phyloP scores from a whole-genome alignment of 2,797 vertebrate species.

The Chaetophractus vellerosus region DNA sequence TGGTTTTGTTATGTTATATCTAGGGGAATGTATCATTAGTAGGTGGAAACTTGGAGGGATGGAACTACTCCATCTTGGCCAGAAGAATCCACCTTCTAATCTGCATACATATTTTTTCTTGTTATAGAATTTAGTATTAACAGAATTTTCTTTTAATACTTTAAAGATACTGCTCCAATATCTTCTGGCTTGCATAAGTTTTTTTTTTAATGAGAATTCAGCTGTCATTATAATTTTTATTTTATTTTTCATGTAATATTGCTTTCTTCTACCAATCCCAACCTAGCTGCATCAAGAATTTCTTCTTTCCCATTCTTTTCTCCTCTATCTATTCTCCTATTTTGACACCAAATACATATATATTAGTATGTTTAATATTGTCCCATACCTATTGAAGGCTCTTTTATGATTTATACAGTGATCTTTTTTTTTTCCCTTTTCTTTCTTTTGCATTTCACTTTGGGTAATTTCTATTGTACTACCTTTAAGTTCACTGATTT shows the following conservation, averaged over 20 bases:
- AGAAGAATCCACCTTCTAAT: neutral
- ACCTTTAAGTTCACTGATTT: neutral
- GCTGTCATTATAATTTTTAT: neutral
- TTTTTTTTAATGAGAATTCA: neutral
- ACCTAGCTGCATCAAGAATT: neutral
- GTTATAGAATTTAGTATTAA: neutral
- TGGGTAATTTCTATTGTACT: neutral
- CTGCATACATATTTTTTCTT: neutral
- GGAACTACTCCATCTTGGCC: neutral
- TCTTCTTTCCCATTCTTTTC: neutral
- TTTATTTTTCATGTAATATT: neutral
- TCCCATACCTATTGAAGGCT: neutral
- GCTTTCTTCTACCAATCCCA: neutral
- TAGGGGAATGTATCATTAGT: neutral
- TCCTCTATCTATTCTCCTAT: neutral
- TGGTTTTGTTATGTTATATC: neutral
- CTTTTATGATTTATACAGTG: neutral
- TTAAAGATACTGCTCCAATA: neutral
- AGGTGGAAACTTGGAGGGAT: neutral
- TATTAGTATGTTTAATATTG: neutral
- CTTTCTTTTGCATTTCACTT: neutral
- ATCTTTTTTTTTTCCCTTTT: too few relatives aligned
- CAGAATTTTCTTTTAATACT: neutral
- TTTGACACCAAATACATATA: neutral
- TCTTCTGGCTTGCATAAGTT: neutral